Conservation (phyloP, 92 coral and sea anemone species). For the Scolanthus callimorphus region DNA sequence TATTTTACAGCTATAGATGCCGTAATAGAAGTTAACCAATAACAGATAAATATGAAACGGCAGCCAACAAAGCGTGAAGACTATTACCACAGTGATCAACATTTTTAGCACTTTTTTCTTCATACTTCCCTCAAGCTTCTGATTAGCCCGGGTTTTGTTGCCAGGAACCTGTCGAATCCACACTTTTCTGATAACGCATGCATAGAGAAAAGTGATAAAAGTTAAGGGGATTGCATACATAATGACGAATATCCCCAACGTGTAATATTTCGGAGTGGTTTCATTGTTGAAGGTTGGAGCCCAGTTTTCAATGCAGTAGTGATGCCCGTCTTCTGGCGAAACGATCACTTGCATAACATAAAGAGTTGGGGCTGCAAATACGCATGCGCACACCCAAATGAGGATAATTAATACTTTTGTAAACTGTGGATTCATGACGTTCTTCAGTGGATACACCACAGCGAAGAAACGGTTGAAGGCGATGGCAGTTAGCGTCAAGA, state of each 20-base stretch:
- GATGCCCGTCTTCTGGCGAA: slow-evolving; percentile 17
- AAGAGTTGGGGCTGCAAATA: slow-evolving; percentile 61
- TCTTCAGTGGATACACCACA: slow-evolving; percentile 70
- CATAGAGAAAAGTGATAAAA: slow-evolving; percentile 62
- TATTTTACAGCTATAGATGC: slow-evolving; percentile 21
- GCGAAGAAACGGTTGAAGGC: slow-evolving; percentile 90
- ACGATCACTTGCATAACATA: slow-evolving; percentile 71
- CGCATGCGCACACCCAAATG: slow-evolving; percentile 71
- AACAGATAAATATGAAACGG: slow-evolving; percentile 55
- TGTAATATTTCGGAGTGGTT: slow-evolving; percentile 56
- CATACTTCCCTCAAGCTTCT: slow-evolving; percentile 51
- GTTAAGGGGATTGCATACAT: slow-evolving; percentile 66
- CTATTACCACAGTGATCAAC: slow-evolving; percentile 64
- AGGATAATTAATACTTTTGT: slow-evolving; percentile 43
- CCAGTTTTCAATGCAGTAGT: slow-evolving; percentile 77
- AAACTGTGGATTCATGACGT: slow-evolving; percentile 46
- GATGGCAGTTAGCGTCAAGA: slow-evolving; percentile 72
- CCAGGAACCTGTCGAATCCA: slow-evolving; percentile 93
- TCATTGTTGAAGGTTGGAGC: slow-evolving; percentile 49
- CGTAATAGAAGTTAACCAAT: slow-evolving; percentile 22
- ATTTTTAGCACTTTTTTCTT: slow-evolving; percentile 76
- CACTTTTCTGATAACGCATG: slow-evolving; percentile 76
- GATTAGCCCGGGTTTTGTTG: slow-evolving; percentile 68
- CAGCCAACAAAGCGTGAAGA: slow-evolving; percentile 67
- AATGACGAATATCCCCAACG: slow-evolving; percentile 50